Evolutionary conservation across 1,140 invertebrate species (phyloP).

Genomic region (Drosophila pallidifrons): DNA sequence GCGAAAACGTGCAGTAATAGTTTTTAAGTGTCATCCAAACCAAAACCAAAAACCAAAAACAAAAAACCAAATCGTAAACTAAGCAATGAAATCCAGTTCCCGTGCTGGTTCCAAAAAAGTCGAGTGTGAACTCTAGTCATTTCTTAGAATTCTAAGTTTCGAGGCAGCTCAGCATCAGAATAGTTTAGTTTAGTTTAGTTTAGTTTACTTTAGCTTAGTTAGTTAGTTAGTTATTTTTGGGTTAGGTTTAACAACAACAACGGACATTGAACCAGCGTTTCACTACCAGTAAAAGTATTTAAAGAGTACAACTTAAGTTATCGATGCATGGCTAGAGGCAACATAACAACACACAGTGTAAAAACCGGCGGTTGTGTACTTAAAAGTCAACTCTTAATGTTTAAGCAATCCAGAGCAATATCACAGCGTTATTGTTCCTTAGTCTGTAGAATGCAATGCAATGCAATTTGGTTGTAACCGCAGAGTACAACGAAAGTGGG

Average conservation of each 20-base stretch:
- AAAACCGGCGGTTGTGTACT: conserved; percentile 79
- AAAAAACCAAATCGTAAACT: conserved; percentile 32
- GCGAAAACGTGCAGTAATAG: conserved; percentile 84
- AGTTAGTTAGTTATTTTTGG: conserved; percentile 37
- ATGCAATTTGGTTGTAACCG: conserved; percentile 70
- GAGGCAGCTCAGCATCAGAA: conserved; percentile 16
- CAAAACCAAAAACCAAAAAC: conserved; percentile 45
- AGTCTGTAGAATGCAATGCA: conserved; percentile 43
- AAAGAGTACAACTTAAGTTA: conserved; percentile 71
- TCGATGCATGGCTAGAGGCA: conserved; percentile 65
- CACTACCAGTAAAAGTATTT: conserved; percentile 81
- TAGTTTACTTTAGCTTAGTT: conserved; percentile 40
- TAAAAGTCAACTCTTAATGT: conserved; percentile 59
- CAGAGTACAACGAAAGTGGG: conserved; percentile 80
- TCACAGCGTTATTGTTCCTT: conserved; percentile 82
- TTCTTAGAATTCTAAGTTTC: conserved; percentile 62
- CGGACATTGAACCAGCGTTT: conserved; percentile 79
- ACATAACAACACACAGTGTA: conserved; percentile 20
- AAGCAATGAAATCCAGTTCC: conserved; percentile 62
- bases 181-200: conserved; percentile 59
- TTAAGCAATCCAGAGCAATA: conserved; percentile 59
- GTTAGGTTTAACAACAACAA: conserved; percentile 36
- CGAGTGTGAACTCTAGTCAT: conserved; percentile 85
- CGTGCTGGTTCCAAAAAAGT: conserved; percentile 57
- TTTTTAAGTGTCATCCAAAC: conserved; percentile 57